Evolutionary conservation across 2,797 vertebrate species (phyloP), one percentile per base, ranked within the genome.

Genomic region (Danio albolineatus): DNA sequence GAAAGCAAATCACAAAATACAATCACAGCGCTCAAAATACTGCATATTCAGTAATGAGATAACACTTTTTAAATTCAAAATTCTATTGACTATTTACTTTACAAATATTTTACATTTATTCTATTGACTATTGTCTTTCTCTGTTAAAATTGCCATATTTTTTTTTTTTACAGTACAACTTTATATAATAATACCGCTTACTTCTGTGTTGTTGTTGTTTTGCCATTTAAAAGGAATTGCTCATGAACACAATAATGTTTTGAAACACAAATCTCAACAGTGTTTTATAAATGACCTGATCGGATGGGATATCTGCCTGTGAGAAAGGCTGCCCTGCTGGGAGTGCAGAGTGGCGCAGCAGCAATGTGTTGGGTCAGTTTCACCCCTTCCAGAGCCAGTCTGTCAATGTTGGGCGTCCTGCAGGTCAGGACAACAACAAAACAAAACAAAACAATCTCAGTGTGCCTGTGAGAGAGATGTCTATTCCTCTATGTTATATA

Each of bases 241-340:
- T 28, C 28, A 28, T 28, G 28, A 3, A 28, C 28, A 28, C 46
- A 16, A 19, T 17, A 28, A 19, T n/a, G 13, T 9, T 65, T 53
- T 43, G 28, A 53, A 74, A 51, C 3, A 28, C 28, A 28, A 28
- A 28, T 28, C 28, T 28, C 28, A 28, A 28, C 28, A 28, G 28
- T 28, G 28, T 28, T 28, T 1, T 1, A 38, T 51, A 53, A 57
- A 76, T 79, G 67, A 95, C 97, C 97, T 90, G 97, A 96, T 79
- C 97, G 93, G 2, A 97, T 28, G 0, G 97, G 92, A 17, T 99
- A 98, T 85, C 97, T 93, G 38, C 97, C 97, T 0, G 97, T 99
- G 78, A 98, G 85, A 78, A 98, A 97, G 0, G 97, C 96, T 0
- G 96, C 90, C 60, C 97, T 92, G 87, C 97, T 99, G 1, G 97